Evolutionary conservation across 2,888 invertebrate genomes (phyloP).

Genomic region (Synergus itoensis): DNA sequence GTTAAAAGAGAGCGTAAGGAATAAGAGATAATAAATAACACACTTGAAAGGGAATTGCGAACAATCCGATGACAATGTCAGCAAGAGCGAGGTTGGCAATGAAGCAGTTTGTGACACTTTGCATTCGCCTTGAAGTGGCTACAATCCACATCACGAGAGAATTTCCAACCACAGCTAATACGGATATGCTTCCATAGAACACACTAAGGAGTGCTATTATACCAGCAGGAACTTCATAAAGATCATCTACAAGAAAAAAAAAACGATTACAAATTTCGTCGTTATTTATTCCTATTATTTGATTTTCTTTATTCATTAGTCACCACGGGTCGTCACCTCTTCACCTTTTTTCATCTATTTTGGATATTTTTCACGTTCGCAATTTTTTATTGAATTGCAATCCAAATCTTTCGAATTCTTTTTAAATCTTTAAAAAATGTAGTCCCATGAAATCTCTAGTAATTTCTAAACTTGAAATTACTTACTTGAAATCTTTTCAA

Average conservation of each 20-base stretch:
- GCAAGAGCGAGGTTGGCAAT: slow-evolving; percentile 92
- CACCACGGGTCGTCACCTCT: too few relatives aligned
- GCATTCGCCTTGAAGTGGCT: slow-evolving; percentile 87
- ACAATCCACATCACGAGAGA: slow-evolving; percentile 92
- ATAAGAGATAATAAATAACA: slow-evolving; percentile 46
- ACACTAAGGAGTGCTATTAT: slow-evolving; percentile 87
- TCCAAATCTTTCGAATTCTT: too few relatives aligned
- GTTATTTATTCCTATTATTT: too few relatives aligned
- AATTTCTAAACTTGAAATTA: too few relatives aligned
- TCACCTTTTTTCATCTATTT: too few relatives aligned
- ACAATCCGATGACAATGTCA: slow-evolving; percentile 91
- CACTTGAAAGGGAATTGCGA: slow-evolving; percentile 90
- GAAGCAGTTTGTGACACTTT: slow-evolving; percentile 91
- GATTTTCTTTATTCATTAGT: too few relatives aligned
- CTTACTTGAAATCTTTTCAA: too few relatives aligned
- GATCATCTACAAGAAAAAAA: slow-evolving; percentile 78
- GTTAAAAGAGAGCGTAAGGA: neutral
- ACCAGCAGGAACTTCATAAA: slow-evolving; percentile 87
- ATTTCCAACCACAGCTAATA: slow-evolving; percentile 90
- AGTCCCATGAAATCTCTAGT: too few relatives aligned
- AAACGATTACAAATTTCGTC: slow-evolving; percentile 9
- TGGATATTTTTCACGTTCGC: too few relatives aligned
- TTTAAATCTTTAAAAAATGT: too few relatives aligned
- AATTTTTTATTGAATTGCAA: too few relatives aligned
- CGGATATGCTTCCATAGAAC: slow-evolving; percentile 90